Base-by-base conservation (phyloP, 2,888 invertebrate species). In the Drosophila infuscata region DNA sequence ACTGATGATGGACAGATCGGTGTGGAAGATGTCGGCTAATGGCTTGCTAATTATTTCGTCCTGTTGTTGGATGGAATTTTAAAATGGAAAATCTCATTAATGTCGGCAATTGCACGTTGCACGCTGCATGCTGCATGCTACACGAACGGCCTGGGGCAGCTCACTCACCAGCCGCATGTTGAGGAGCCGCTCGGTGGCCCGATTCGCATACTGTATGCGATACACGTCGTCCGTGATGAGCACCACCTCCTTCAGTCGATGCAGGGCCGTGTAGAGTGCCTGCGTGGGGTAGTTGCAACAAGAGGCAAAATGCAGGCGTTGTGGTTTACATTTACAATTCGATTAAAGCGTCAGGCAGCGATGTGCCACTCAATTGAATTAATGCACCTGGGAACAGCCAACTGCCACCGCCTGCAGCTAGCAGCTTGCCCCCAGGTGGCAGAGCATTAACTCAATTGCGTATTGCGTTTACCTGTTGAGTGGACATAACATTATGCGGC, bases 171-270 rank as follows among this genome's bases (percentile, higher is more conserved):
- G 93, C 95, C 96, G 92, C 92, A 93, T 92, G 48, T 98, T 98
- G 76, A 98, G 94, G 79, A 97, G 94, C 75, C 96, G 96, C 93
- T 98, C 97, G 93, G 96, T 97, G 30, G 97, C 95, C 89, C 96
- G 96, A 93, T 98, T 98, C 82, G 97, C 96, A 92, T 97, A 97
- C 97, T 98, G 94, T 92, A 98, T 95, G 93, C 96, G 95, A 91
- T 97, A 96, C 88, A 96, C 95, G 89, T 97, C 96, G 92, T 98
- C 97, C 29, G 98, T 97, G 81, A 99, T 95, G 82, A 98, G 96
- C 25, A 98, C 95, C 82, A 98, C 95, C 93, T 98, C 98, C 69
- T 96, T 95, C 91, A 97, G 96, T 91, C 96, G 95, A 93, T 98
- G 98, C 62, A 97, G 94, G n/a, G 98, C 98, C 32, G 96, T 95